Evolutionary conservation across 2,888 invertebrate genomes (phyloP).

Genomic region (Apodemia zela): DNA sequence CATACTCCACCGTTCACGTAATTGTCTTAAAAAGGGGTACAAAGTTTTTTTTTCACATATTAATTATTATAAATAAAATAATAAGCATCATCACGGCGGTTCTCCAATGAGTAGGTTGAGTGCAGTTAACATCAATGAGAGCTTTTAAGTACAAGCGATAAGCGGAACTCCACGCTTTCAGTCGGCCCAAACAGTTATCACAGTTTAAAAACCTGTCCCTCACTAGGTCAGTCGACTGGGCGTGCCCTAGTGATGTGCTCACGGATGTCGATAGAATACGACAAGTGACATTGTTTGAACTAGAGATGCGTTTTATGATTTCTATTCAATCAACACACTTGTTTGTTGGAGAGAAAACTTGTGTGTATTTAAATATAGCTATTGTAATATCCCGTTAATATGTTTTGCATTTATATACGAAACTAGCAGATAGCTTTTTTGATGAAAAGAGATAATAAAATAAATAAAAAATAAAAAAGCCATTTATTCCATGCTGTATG

Average conservation of each 20-base stretch:
- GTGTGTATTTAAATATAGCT: neutral
- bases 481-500: no score
- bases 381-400: no score
- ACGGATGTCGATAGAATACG: conserved; percentile 36
- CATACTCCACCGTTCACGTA: no score
- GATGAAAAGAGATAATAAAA: no score
- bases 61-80: no score
- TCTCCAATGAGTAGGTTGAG: no score
- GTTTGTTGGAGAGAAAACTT: conserved; percentile 7
- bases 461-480: no score
- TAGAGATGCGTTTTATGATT: conserved; percentile 15
- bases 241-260: conserved; percentile 41
- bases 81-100: no score
- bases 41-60: no score
- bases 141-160: neutral
- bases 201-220: conserved; percentile 48
- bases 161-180: neutral
- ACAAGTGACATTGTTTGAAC: conserved; percentile 34
- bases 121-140: neutral
- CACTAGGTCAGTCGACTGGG: conserved; percentile 54
- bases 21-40: no score
- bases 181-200: neutral
- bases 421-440: no score
- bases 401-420: no score
- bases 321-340: conserved; percentile 17